Percentiles rank a stretch among this genome's conserved stretches.
Evolutionary conservation across 2,888 invertebrate species (phyloP).

Genomic region (Zootermopsis nevadensis): DNA sequence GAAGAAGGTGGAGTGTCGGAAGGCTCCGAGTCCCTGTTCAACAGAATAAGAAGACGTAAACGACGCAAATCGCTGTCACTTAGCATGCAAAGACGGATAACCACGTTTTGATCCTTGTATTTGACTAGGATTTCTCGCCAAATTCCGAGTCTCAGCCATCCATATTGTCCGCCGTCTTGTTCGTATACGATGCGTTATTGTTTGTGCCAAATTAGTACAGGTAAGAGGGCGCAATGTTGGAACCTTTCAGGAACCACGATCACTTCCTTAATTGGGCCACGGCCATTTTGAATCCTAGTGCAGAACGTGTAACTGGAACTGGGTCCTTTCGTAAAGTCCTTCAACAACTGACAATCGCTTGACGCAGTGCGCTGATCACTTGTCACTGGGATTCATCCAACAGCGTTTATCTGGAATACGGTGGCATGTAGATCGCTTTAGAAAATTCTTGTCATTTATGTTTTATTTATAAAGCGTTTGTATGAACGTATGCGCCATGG

Average conservation of each 20-base stretch:
- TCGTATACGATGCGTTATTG: neutral
- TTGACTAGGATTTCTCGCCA: neutral
- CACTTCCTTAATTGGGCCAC: neutral
- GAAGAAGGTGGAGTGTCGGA: conserved; percentile 74
- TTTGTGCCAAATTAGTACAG: neutral
- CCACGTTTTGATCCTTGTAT: conserved; percentile 69
- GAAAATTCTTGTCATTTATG: too few relatives aligned
- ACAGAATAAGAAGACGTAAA: conserved; percentile 70
- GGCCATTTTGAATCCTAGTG: neutral
- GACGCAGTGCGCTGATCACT: too few relatives aligned
- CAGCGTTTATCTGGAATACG: too few relatives aligned
- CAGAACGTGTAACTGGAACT: neutral
- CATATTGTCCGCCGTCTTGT: neutral
- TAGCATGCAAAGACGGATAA: conserved; percentile 75
- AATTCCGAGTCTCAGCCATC: neutral
- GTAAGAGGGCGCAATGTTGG: too few relatives aligned
- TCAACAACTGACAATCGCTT: neutral
- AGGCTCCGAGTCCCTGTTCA: conserved; percentile 71
- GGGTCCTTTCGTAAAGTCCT: neutral
- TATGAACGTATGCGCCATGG: too few relatives aligned
- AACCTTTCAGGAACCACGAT: too few relatives aligned
- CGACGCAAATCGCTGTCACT: conserved; percentile 77
- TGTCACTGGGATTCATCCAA: too few relatives aligned
- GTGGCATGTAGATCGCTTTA: too few relatives aligned
- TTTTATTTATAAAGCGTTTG: too few relatives aligned